phyloP scores from a whole-genome alignment of 2,888 invertebrate genomes.

The Coronaproctus castanopsis region DNA sequence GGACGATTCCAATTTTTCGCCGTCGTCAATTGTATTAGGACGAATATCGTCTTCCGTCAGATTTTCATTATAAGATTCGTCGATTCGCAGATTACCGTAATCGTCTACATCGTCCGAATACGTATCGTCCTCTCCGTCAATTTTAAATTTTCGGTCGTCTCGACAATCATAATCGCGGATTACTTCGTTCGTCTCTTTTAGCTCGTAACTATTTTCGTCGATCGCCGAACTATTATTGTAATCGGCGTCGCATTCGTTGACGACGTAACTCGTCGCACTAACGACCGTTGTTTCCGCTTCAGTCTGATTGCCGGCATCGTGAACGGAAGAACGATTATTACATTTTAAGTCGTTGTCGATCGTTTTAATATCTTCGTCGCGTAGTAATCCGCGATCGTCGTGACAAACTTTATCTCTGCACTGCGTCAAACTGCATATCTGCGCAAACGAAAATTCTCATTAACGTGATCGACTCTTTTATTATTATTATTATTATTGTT shows the following conservation, averaged over 20 bases:
- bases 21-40: not conserved
- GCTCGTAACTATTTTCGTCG: not conserved
- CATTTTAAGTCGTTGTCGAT: no score
- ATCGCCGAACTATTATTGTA: not conserved
- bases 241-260: not conserved
- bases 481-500: no score
- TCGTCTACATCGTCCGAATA: not conserved
- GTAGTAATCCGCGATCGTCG: not conserved
- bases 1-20: not conserved
- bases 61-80: not conserved
- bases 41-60: not conserved
- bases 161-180: no score
- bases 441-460: no score
- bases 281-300: not conserved
- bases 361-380: slow-evolving; percentile 1
- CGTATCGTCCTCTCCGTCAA: not conserved
- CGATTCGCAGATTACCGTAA: not conserved
- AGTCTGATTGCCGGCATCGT: slow-evolving; percentile 11
- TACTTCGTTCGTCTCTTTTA: not conserved
- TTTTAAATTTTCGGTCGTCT: no score
- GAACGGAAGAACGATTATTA: slow-evolving; percentile 6
- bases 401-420: not conserved
- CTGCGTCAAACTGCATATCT: not conserved
- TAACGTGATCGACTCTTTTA: no score
- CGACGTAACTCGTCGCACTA: not conserved